Conservation (phyloP, 2,797 vertebrate genomes). For the Buphagus erythrorhynchus region DNA sequence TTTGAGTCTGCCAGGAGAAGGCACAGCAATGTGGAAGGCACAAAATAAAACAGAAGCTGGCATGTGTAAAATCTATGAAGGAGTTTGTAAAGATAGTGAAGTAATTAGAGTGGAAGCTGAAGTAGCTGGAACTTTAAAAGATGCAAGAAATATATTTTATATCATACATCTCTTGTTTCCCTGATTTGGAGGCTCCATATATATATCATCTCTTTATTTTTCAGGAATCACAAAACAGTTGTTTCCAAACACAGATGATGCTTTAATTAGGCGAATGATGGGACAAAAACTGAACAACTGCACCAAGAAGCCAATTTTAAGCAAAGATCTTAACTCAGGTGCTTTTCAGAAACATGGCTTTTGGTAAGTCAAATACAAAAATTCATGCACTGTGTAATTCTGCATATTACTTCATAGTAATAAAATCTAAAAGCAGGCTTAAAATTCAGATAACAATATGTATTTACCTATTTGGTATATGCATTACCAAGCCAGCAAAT, state of each 20-base stretch:
- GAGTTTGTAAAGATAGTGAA: neutral
- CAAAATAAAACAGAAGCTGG: neutral
- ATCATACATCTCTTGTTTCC: neutral
- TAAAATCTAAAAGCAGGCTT: neutral
- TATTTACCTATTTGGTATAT: neutral
- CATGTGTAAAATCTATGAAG: neutral
- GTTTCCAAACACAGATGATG: constrained; percentile 78
- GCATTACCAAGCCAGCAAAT: neutral
- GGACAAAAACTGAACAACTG: constrained; percentile 81
- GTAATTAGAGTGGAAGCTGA: neutral
- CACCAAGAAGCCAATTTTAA: constrained; percentile 79
- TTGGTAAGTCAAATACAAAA: constrained; percentile 53
- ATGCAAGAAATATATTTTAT: neutral
- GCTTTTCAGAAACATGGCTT: constrained; percentile 71
- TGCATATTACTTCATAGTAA: neutral
- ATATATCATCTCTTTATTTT: neutral
- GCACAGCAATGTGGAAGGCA: neutral
- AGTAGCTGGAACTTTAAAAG: neutral
- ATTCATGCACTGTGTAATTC: neutral
- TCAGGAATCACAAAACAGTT: constrained; percentile 78
- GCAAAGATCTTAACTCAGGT: constrained; percentile 75
- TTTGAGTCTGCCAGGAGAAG: neutral
- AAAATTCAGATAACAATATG: neutral
- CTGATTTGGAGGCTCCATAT: neutral
- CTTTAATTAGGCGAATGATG: constrained; percentile 80